Conservation (phyloP, 2,113 vertebrate species). For the Peromyscus leucopus region DNA sequence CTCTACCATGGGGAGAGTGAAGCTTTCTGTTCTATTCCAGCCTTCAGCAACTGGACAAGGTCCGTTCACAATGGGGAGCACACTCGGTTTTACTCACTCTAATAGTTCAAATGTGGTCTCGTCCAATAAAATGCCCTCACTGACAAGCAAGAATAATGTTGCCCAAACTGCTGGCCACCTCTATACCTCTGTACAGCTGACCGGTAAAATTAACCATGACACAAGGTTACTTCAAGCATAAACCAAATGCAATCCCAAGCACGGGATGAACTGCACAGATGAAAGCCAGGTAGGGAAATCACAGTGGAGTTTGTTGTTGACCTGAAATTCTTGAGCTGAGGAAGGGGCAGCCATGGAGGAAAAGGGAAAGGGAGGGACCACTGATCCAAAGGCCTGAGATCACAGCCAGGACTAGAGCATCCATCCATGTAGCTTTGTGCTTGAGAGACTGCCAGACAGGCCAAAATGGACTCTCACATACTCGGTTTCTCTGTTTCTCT, state of each 20-base stretch:
- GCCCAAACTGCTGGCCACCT: not conserved
- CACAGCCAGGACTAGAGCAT: not conserved
- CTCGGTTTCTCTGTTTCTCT: not conserved
- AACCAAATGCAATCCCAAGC: not conserved
- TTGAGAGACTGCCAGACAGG: not conserved
- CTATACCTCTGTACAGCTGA: not conserved
- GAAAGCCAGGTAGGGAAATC: not conserved
- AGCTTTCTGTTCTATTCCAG: not conserved
- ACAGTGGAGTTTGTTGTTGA: not conserved
- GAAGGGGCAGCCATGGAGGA: no score
- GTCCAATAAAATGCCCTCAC: not conserved
- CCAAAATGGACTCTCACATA: not conserved
- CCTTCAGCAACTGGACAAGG: not conserved
- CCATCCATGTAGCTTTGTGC: not conserved
- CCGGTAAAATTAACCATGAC: not conserved
- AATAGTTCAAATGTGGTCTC: not conserved
- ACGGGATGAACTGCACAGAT: not conserved
- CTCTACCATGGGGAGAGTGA: not conserved
- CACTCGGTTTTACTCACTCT: not conserved
- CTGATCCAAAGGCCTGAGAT: not conserved
- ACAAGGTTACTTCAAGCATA: not conserved
- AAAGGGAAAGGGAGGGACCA: not conserved
- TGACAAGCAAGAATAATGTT: not conserved
- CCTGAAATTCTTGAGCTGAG: constrained; percentile 38
- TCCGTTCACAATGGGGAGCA: not conserved